A percentile compares a stretch with the other conserved stretches of the same genome.
These are phyloP conservation scores for Epistrophe grossulariae DNA, from an alignment of 2,888 invertebrate genomes.

Conservation along the genomic window DNA sequence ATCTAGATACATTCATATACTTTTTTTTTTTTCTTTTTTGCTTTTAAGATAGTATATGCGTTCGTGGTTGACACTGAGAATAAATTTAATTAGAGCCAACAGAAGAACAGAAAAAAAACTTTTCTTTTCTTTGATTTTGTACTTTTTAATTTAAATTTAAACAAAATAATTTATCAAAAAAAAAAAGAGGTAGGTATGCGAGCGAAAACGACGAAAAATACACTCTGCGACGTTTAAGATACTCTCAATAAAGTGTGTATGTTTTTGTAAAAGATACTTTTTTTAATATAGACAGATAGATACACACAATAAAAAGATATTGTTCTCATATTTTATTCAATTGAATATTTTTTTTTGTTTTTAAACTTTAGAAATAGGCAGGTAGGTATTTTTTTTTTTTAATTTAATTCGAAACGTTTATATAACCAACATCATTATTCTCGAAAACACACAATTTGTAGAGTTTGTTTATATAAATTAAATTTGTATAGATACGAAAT, in stretches of 20 bases:
- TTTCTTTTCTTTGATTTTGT: constrained; percentile 42
- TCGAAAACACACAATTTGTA: constrained; percentile 35
- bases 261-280: constrained; percentile 53
- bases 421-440: constrained; percentile 58
- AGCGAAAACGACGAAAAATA: constrained; percentile 46
- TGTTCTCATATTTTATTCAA: constrained; percentile 61
- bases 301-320: constrained; percentile 67
- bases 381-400: constrained; percentile 30
- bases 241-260: constrained; percentile 63
- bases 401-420: constrained; percentile 56
- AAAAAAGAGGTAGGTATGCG: constrained; percentile 22
- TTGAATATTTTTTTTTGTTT: constrained; percentile 42
- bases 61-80: constrained; percentile 74
- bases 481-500: constrained; percentile 33
- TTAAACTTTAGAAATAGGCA: constrained; percentile 51
- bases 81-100: constrained; percentile 75
- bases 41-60: constrained; percentile 40
- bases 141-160: constrained; percentile 48
- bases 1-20: constrained; percentile 50
- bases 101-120: constrained; percentile 55
- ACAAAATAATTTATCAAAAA: constrained; percentile 45
- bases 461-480: constrained; percentile 32
- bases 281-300: constrained; percentile 39
- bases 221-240: constrained; percentile 63
- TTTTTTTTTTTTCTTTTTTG: neutral